A percentile compares a stretch with the other conserved stretches of the same genome.
Evolutionary conservation across 30 jellyfish, hydroid and myxozoan species (phyloP).

Genomic region (Aurelia aurita complex sp. Pacific): DNA sequence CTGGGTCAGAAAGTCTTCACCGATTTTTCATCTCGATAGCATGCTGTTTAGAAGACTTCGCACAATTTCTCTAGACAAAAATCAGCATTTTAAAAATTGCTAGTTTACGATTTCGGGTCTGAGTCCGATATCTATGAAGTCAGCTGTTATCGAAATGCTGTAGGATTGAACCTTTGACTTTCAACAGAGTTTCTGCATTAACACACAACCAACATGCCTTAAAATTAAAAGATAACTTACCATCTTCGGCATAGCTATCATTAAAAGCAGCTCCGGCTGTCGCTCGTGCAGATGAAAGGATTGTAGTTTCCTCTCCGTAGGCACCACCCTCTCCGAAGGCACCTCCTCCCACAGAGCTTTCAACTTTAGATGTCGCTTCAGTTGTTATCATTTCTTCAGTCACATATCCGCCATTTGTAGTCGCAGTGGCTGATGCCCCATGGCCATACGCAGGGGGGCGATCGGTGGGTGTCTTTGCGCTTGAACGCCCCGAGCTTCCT

Average conservation of each 20-base stretch:
- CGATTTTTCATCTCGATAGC: no score
- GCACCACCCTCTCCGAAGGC: slow-evolving; percentile 14
- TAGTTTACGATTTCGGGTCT: no score
- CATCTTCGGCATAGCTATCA: slow-evolving; percentile 43
- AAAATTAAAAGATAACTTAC: background rate
- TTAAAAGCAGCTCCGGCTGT: slow-evolving; percentile 36
- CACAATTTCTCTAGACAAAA: no score
- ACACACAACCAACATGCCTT: no score
- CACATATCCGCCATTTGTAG: slow-evolving; percentile 29
- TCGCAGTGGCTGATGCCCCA: slow-evolving; percentile 20
- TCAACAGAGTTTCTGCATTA: no score
- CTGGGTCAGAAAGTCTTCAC: no score
- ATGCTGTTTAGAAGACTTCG: no score
- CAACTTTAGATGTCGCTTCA: slow-evolving; percentile 27
- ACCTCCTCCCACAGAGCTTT: slow-evolving; percentile 36
- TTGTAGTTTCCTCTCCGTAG: background rate
- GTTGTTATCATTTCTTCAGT: slow-evolving; percentile 55
- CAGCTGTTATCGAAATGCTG: no score
- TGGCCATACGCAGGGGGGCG: slow-evolving; percentile 71
- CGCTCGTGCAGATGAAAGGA: background rate
- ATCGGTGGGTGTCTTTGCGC: slow-evolving; percentile 59
- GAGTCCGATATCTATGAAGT: no score
- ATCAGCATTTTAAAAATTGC: no score
- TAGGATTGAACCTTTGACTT: no score
- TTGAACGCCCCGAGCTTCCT: slow-evolving; percentile 54